A percentile compares a stretch with the other conserved stretches of the same genome.
Conservation (phyloP, 2,888 invertebrate genomes). For the Eremobia ochroleuca region DNA sequence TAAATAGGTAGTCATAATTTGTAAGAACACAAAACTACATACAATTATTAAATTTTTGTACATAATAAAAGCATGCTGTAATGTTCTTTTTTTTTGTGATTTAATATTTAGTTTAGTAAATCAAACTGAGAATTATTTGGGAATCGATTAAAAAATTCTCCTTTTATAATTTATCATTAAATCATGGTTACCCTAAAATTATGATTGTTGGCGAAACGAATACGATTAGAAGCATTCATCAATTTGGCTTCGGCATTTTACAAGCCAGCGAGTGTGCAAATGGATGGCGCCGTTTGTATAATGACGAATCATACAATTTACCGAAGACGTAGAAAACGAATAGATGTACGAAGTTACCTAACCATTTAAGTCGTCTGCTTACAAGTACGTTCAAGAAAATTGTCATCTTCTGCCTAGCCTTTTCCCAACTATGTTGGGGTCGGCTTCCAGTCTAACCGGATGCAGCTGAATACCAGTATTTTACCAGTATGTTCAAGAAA, state of each 20-base stretch:
- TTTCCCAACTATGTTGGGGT: too few species aligned
- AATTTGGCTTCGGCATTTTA: neutral
- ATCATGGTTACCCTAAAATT: too few species aligned
- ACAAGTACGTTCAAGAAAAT: constrained; percentile 15
- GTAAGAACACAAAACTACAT: neutral
- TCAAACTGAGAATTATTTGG: neutral
- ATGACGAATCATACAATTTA: neutral
- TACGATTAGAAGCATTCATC: neutral
- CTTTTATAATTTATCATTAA: too few species aligned
- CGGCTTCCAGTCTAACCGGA: too few species aligned
- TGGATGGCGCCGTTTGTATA: neutral
- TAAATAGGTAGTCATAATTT: neutral
- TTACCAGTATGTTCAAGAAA: constrained; percentile 7
- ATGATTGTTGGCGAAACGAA: too few species aligned
- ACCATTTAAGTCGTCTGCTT: too few species aligned
- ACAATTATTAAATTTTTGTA: neutral
- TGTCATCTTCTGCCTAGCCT: too few species aligned
- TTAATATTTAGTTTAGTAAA: neutral
- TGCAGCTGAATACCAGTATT: too few species aligned
- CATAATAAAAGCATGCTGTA: too few species aligned
- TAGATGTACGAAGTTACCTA: neutral
- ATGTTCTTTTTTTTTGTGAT: too few species aligned
- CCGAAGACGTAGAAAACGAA: neutral
- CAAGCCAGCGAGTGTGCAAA: neutral
- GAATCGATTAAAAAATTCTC: neutral